Percentiles rank a stretch among this genome's conserved stretches.
Conservation (phyloP, 2,888 invertebrate species). For the Epinotia bilunana region DNA sequence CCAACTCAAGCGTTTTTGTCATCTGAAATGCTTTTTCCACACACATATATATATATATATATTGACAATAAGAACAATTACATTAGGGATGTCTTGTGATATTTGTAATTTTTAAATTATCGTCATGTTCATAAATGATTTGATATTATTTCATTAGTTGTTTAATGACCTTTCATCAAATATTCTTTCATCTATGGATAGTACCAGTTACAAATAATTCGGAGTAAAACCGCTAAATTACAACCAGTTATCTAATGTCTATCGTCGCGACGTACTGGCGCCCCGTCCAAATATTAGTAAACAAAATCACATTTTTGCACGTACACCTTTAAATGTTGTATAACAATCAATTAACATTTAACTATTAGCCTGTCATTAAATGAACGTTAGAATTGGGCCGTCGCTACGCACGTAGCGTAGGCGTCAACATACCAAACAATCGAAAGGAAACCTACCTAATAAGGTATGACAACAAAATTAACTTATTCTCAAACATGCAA, state of each 20-base stretch:
- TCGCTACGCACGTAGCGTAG: slow-evolving; percentile 31
- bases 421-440: slow-evolving; percentile 26
- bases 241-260: background rate
- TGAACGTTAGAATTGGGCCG: slow-evolving; percentile 21
- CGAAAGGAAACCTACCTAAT: slow-evolving; percentile 12
- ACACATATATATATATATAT: too few relatives aligned
- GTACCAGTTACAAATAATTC: background rate
- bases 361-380: slow-evolving; percentile 25
- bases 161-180: background rate
- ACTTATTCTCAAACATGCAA: too few relatives aligned
- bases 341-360: slow-evolving; percentile 38
- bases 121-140: background rate
- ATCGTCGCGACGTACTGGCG: slow-evolving; percentile 29
- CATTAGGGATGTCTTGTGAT: too few relatives aligned
- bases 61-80: too few relatives aligned
- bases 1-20: too few relatives aligned
- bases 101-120: too few relatives aligned
- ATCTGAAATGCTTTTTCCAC: too few relatives aligned
- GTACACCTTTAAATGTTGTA: slow-evolving; percentile 32
- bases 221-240: slow-evolving; percentile 2
- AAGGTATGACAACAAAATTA: background rate
- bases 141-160: background rate
- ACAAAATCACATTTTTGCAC: slow-evolving; percentile 41
- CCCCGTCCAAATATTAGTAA: slow-evolving; percentile 38
- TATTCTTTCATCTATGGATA: background rate